phyloP scores from a whole-genome alignment of 2,888 invertebrate genomes.

The Platypus cylindrus region DNA sequence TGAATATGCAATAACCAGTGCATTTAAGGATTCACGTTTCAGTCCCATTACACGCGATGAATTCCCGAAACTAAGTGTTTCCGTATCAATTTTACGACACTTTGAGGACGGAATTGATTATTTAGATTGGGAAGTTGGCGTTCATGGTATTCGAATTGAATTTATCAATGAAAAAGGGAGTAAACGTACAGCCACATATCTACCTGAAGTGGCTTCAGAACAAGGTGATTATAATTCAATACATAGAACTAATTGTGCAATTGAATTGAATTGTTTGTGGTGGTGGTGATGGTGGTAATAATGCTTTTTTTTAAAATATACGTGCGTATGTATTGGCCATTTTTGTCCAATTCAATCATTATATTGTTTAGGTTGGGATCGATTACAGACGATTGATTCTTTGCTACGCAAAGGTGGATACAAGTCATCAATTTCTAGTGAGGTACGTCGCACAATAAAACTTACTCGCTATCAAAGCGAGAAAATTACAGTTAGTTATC shows the following conservation, averaged over 20 bases:
- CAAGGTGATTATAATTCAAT: conserved; percentile 57
- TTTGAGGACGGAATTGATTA: conserved; percentile 94
- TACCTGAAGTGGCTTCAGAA: conserved; percentile 95
- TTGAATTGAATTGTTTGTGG: not conserved
- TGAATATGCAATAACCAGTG: conserved; percentile 96
- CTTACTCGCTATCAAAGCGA: conserved; percentile 95
- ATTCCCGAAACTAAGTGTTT: conserved; percentile 81
- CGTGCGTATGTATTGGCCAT: not conserved
- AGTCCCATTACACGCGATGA: conserved; percentile 90
- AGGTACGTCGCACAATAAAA: conserved; percentile 78
- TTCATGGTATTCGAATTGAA: conserved; percentile 96
- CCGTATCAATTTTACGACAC: conserved; percentile 89
- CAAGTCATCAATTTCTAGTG: conserved; percentile 80
- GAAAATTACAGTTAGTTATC: conserved; percentile 81
- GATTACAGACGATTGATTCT: conserved; percentile 95
- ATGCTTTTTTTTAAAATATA: no score
- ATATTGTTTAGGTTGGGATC: conserved; percentile 79
- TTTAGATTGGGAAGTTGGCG: conserved; percentile 94
- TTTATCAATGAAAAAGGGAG: conserved; percentile 87
- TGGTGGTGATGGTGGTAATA: no score
- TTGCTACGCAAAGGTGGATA: conserved; percentile 94
- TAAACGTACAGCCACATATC: conserved; percentile 93
- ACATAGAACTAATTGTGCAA: not conserved
- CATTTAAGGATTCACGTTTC: conserved; percentile 94
- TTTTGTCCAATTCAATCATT: conserved; percentile 1